These are phyloP conservation scores for Eupithecia abbreviata DNA, from an alignment of 2,888 invertebrate genomes.

Conservation along the genomic window DNA sequence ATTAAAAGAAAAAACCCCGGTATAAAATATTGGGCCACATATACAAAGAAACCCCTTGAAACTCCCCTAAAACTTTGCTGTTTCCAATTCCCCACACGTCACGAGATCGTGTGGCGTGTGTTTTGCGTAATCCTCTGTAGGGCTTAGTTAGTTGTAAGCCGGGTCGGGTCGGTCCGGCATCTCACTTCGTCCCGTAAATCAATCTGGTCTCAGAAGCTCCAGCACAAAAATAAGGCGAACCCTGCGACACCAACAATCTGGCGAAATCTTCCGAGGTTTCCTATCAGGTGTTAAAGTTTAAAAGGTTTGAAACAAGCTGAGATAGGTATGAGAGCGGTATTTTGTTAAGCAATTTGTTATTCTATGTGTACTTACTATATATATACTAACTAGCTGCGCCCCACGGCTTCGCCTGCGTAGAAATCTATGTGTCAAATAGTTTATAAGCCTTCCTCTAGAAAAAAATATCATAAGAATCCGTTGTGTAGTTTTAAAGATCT, in stretches of 20 bases:
- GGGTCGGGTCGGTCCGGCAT: conserved; percentile 64
- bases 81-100: conserved; percentile 72
- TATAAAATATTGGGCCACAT: neutral
- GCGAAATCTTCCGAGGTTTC: conserved; percentile 32
- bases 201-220: conserved; percentile 67
- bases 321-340: neutral
- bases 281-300: neutral
- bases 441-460: too few species aligned
- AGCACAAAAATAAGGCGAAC: conserved; percentile 37
- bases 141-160: conserved; percentile 76
- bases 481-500: too few species aligned
- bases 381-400: too few species aligned
- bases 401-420: too few species aligned
- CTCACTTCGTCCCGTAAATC: conserved; percentile 79
- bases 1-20: neutral
- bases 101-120: conserved; percentile 66
- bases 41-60: conserved; percentile 30
- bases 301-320: neutral
- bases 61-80: conserved; percentile 46
- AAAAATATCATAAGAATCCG: too few species aligned
- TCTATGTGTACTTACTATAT: neutral
- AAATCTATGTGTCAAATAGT: too few species aligned
- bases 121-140: conserved; percentile 76
- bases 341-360: neutral
- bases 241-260: conserved; percentile 37